These are phyloP conservation scores for Amphiduros pacificus DNA, from an alignment of 2,888 invertebrate genomes.

Conservation along the genomic window DNA sequence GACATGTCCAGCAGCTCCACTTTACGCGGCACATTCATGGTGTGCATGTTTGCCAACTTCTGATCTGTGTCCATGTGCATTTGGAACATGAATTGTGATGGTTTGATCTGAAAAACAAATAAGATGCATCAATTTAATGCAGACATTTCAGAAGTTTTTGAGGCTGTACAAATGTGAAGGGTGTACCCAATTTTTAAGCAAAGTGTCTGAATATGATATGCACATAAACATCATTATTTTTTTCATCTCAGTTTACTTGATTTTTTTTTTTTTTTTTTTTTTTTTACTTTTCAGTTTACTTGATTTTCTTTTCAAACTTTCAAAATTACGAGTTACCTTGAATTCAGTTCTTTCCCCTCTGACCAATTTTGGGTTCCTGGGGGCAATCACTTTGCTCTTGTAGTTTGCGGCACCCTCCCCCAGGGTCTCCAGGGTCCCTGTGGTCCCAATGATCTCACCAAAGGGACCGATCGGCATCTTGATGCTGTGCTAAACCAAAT, in stretches of 20 bases:
- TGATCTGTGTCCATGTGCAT: constrained; percentile 58
- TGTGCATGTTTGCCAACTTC: constrained; percentile 56
- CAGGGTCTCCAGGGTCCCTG: constrained; percentile 54
- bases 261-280: too few relatives aligned
- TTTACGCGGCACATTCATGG: constrained; percentile 57
- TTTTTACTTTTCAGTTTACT: too few relatives aligned
- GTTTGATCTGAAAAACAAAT: constrained; percentile 53
- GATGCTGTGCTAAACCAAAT: not conserved
- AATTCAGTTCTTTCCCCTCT: constrained; percentile 43
- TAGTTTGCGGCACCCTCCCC: constrained; percentile 45
- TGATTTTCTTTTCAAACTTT: too few relatives aligned
- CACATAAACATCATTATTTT: too few relatives aligned
- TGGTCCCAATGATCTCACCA: constrained; percentile 59
- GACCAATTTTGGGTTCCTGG: constrained; percentile 57
- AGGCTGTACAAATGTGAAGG: too few relatives aligned
- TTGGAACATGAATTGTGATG: constrained; percentile 58
- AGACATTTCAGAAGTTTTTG: too few relatives aligned
- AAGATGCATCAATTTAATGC: too few relatives aligned
- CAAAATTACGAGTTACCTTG: constrained; percentile 37
- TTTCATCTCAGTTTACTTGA: too few relatives aligned
- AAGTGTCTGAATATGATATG: too few relatives aligned
- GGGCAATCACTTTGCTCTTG: constrained; percentile 56
- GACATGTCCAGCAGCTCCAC: constrained; percentile 59
- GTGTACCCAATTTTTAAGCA: too few relatives aligned
- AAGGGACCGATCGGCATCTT: constrained; percentile 54